These are phyloP conservation scores for Coenonympha glycerion DNA, from an alignment of 2,888 invertebrate species.

Conservation along the genomic window DNA sequence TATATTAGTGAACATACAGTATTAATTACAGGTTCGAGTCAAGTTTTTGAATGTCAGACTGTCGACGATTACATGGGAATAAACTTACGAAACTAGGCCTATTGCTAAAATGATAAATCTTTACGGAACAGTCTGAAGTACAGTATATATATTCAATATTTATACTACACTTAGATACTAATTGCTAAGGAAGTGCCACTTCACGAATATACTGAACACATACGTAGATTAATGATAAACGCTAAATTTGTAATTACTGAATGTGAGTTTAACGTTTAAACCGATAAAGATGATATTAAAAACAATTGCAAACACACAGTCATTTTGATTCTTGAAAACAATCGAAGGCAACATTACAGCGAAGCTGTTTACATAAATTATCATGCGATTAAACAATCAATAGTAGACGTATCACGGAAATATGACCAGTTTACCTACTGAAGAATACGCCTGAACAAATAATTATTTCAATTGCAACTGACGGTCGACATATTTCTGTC, in stretches of 20 bases:
- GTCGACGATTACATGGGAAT: background rate
- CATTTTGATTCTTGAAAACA: slow-evolving; percentile 14
- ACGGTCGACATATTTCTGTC: no score
- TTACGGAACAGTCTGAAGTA: background rate
- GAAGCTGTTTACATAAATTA: slow-evolving; percentile 16
- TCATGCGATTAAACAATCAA: slow-evolving; percentile 15
- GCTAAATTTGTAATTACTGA: background rate
- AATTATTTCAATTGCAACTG: no score
- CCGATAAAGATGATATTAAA: slow-evolving; percentile 17
- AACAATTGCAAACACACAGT: slow-evolving; percentile 8
- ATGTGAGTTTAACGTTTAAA: slow-evolving; percentile 1
- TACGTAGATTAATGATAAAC: background rate
- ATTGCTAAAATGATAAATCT: background rate
- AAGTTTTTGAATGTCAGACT: background rate
- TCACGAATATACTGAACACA: background rate
- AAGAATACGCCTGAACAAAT: background rate
- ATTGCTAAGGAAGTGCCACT: background rate
- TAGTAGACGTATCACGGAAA: slow-evolving; percentile 7
- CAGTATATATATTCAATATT: no score
- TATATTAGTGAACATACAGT: no score
- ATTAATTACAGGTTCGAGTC: no score
- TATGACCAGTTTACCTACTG: background rate
- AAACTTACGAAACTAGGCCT: background rate
- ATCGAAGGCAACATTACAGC: slow-evolving; percentile 15
- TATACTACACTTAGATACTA: background rate